Evolutionary conservation across 1,140 invertebrate species (phyloP), one percentile per base, ranked within the genome.

Genomic region (Calephelis virginiensis): DNA sequence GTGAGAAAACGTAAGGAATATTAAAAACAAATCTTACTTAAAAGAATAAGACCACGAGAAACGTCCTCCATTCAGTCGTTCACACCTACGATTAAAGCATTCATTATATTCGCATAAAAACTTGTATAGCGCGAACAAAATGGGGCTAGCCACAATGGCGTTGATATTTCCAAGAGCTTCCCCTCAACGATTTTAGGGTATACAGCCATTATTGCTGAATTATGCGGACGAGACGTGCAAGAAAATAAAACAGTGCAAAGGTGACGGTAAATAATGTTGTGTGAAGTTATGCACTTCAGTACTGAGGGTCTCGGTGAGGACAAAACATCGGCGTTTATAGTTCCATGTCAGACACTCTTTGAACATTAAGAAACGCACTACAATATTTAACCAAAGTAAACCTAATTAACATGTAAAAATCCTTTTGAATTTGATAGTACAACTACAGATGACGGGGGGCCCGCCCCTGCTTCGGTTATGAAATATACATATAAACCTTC

Each of bases 181-280:
- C 84, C 86, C 83, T 82, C 67, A 56, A 61, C 74, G 75, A 83
- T 82, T 88, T 87, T 84, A 80, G 80, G 83, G 85, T 75, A 84
- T 78, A 80, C 77, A 68, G 66, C 78, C 72, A 85, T 85, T 86
- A 86, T 85, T 77, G 80, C 78, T 76, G 77, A 83, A 88, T 89
- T 86, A 86, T 85, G 83, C 80, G 83, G 74, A 80, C 78, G 81
- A 81, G 79, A 75, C 81, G 83, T 77, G 78, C 79, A 80, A 84
- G 80, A 80, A 86, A 90, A 89, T 86, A 87, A 87, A 89, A 86
- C 80, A 83, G 78, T 82, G 80, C 80, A 83, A 75, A 88, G 87
- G 86, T 88, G 83, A 83, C 69, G 76, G 73, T 73, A 78, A 83
- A 85, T 80, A 82, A 83, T 83, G 74, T 77, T 80, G 80, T 77